Base-by-base conservation (phyloP, 2,113 vertebrate species). In the Ariopsis seemanni region DNA sequence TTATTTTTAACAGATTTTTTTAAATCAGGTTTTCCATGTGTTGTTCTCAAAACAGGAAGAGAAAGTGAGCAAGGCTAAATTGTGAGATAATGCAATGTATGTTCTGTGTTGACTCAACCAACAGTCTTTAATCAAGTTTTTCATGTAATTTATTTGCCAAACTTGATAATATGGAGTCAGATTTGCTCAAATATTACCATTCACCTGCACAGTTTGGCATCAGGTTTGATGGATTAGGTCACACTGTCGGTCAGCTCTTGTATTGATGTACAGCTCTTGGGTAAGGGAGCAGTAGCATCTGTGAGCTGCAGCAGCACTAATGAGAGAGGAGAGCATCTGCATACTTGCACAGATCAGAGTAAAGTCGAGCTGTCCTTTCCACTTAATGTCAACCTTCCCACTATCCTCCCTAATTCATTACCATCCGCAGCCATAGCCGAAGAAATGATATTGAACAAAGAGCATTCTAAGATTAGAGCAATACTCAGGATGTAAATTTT, bases 251-350 rank as follows among this genome's bases (percentile, higher is more conserved):
- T 67, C 50, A 67, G 58, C 30, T 22, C 30, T 53, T 78, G 82
- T 78, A 69, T 79, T 79, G 72, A 88, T 88, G 30, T 83, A 79
- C 60, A 79, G 82, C 82, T 69, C 60, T 84, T 79, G 75, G 74
- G 30, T 88, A 50, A 84, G 30, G 18, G 62, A 77, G 30, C 62
- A 42, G 42, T 17, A 86, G 63, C 85, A 86, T 86, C 85, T 80
- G 85, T 86, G 77, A 63, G 85, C 77, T 50, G 15, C 85, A 84
- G 52, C 60, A 84, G 82, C 74, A 63, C 82, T 88, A 88, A 88
- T 88, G 82, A 88, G 86, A 53, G 72, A 78, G 82, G 74, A 79
- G 87, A 67, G 25, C 82, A 88, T 84, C 82, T 88, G 87, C 87
- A 88, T 88, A 84, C 82, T 79, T 63, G 50, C 72, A 34, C 58